phyloP scores from a whole-genome alignment of 2,888 invertebrate species.

The Drosophila kuntzei region DNA sequence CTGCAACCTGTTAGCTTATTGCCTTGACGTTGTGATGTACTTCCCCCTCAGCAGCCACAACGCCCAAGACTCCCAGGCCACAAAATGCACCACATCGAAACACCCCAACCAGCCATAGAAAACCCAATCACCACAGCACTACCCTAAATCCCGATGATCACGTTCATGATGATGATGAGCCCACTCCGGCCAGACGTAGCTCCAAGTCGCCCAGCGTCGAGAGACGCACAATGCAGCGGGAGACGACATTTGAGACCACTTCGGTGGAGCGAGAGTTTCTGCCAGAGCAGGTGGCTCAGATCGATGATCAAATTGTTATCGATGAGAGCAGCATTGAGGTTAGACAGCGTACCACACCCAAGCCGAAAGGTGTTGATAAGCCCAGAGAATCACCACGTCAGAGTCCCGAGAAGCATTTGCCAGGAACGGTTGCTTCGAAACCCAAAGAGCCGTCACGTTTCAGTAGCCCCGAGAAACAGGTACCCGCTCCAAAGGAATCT shows the following conservation, averaged over 20 bases:
- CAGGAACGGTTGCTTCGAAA: not conserved
- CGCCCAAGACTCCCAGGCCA: constrained; percentile 65
- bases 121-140: constrained; percentile 44
- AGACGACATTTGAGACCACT: constrained; percentile 72
- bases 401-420: constrained; percentile 30
- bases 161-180: constrained; percentile 30
- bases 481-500: constrained; percentile 15
- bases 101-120: constrained; percentile 61
- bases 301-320: constrained; percentile 63
- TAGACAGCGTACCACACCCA: constrained; percentile 5
- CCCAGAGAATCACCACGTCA: constrained; percentile 27
- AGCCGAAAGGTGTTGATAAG: constrained; percentile 20
- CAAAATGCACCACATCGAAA: constrained; percentile 55
- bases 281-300: constrained; percentile 40
- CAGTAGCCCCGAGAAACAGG: constrained; percentile 26
- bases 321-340: constrained; percentile 43
- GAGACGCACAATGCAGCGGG: constrained; percentile 69
- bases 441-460: constrained; percentile 26
- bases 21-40: constrained; percentile 64
- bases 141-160: constrained; percentile 20
- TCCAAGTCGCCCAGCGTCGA: constrained; percentile 70
- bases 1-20: constrained; percentile 45
- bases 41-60: constrained; percentile 49
- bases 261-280: constrained; percentile 39
- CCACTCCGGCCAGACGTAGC: constrained; percentile 46